Base-by-base conservation (phyloP, 2,797 vertebrate species). In the Manis javanica region DNA sequence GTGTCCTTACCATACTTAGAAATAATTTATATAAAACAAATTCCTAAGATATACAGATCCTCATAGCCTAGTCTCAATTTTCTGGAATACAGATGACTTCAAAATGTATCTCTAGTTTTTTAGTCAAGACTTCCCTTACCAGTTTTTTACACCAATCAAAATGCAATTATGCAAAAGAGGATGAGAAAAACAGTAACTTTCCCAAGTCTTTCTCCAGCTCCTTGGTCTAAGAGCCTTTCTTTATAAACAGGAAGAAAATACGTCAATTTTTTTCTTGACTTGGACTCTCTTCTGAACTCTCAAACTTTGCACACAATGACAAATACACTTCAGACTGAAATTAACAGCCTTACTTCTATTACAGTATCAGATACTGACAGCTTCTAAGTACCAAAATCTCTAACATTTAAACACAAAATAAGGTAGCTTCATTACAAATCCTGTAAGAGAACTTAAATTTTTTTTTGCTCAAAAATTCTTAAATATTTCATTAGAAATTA, bases 21-120 rank as follows among this genome's bases (percentile, higher is more conserved):
- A 39, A 82, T 68, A 77, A 31, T 63, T 77, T 83, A 88, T 24
- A 84, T 77, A 64, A 95, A 84, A 92, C 78, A 63, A 92, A 63
- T 55, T 83, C 78, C 53, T 87, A 92, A 68, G 31, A 72, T 66
- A 74, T 26, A 66, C 4, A 94, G 71, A 31, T 42, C 23, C 72
- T 78, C 29, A 79, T 0, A 71, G 46, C 3, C 37, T 63, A 55
- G 63, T 57, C 63, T 84, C 46, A 64, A 69, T 83, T 88, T 83
- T 92, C 69, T 75, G 21, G 57, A 34, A 82, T 66, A 87, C 19
- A 91, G n/a, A 75, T 82, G n/a, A 31, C 49, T 87, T 87, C 66
- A 82, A 79, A 81, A 87, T 29, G 7, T 46, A 46, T 79, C 57
- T 86, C 46, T 23, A 79, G 55, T 71, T 91, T 61, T 84, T 87